These are phyloP conservation scores for Neotoxoptera formosana DNA, from an alignment of 1,140 invertebrate species.

Conservation along the genomic window DNA sequence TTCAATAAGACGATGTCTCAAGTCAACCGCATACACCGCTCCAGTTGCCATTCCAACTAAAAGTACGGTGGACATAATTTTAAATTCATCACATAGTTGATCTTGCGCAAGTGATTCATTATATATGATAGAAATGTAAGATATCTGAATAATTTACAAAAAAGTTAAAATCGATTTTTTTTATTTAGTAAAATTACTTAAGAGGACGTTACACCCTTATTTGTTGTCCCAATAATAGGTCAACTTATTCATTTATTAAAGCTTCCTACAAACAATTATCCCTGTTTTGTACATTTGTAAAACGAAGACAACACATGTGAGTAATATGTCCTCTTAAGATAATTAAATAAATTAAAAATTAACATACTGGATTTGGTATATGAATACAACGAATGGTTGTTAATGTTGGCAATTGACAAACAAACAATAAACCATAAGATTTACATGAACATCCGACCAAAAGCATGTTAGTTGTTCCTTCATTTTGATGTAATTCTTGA, in stretches of 20 bases:
- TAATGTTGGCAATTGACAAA: constrained; percentile 47
- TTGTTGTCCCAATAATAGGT: background rate
- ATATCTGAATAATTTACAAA: constrained; percentile 34
- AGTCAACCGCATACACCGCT: constrained; percentile 32
- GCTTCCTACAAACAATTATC: background rate
- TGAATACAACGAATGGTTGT: constrained; percentile 45
- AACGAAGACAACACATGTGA: background rate
- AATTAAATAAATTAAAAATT: background rate
- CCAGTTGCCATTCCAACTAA: constrained; percentile 16
- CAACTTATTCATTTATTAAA: background rate
- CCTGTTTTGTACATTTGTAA: background rate
- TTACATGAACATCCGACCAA: constrained; percentile 45
- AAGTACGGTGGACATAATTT: constrained; percentile 39
- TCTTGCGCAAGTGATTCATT: background rate
- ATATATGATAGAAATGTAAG: constrained; percentile 22
- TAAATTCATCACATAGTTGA: constrained; percentile 53
- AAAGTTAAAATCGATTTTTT: background rate
- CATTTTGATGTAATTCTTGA: constrained; percentile 16
- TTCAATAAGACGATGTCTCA: constrained; percentile 36
- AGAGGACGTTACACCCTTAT: background rate
- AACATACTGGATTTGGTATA: constrained; percentile 18
- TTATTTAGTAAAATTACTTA: background rate
- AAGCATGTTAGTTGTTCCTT: background rate
- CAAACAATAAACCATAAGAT: constrained; percentile 35
- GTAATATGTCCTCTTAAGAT: background rate